phyloP scores from a whole-genome alignment of 2,888 invertebrate genomes.

The Polyommatus iphigenia region DNA sequence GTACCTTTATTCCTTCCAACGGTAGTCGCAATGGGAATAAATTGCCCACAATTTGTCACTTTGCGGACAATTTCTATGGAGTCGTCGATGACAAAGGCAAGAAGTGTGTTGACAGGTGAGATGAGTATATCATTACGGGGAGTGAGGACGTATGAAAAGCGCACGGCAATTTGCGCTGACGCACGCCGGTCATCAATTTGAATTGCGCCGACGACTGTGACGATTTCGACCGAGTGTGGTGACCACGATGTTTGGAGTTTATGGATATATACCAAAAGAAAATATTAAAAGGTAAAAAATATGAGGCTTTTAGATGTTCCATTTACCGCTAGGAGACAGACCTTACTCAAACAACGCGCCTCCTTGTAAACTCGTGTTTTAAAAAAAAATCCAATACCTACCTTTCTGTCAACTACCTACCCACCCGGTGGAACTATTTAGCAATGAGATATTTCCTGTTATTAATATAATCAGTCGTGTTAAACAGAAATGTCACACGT shows the following conservation, averaged over 20 bases:
- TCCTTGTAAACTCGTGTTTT: no score
- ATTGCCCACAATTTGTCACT: not conserved
- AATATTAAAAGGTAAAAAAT: not conserved
- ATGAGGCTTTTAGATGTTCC: no score
- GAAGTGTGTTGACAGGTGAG: constrained; percentile 13
- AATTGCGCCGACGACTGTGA: not conserved
- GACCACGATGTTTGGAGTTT: not conserved
- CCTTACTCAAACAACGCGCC: no score
- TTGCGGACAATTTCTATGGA: not conserved
- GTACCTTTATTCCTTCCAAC: not conserved
- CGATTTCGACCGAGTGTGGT: not conserved
- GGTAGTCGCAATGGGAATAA: not conserved
- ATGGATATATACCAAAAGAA: not conserved
- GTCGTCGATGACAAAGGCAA: not conserved
- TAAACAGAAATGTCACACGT: no score
- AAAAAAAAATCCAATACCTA: no score
- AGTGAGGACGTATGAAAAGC: constrained; percentile 17
- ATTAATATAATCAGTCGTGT: no score
- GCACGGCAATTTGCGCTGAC: constrained; percentile 16
- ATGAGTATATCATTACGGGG: constrained; percentile 35
- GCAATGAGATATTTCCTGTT: no score
- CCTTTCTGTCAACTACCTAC: no score
- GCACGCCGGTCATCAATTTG: not conserved
- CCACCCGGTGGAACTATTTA: no score
- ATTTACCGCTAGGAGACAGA: no score